A percentile compares a stretch with the other conserved stretches of the same genome.
Evolutionary conservation across 1,140 invertebrate genomes (phyloP).

Genomic region (Xylocopa sonorina): DNA sequence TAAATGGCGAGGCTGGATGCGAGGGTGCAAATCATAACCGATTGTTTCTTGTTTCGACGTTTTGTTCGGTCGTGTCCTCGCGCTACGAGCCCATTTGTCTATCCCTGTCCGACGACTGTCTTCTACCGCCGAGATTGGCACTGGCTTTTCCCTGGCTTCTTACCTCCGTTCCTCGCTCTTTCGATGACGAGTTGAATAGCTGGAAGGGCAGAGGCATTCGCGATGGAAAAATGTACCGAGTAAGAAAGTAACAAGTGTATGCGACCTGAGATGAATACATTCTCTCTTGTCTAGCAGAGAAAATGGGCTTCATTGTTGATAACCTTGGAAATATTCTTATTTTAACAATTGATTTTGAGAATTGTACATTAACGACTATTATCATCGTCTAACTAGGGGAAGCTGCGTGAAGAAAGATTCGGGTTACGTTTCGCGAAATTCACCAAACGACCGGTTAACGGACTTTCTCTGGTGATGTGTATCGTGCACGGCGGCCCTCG

Average conservation of each 20-base stretch:
- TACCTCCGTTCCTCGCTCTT: neutral
- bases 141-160: constrained; percentile 9
- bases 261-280: constrained; percentile 13
- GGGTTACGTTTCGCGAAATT: too few species aligned
- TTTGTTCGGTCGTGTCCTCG: constrained; percentile 64
- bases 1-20: constrained; percentile 15
- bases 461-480: too few species aligned
- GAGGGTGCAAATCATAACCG: constrained; percentile 66
- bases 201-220: neutral
- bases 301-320: too few species aligned
- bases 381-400: too few species aligned
- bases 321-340: too few species aligned
- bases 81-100: constrained; percentile 61
- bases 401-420: too few species aligned
- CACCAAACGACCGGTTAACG: too few species aligned
- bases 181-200: constrained; percentile 35
- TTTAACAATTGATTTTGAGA: too few species aligned
- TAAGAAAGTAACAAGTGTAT: constrained; percentile 24
- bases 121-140: constrained; percentile 35
- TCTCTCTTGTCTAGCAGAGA: too few species aligned
- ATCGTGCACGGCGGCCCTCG: too few species aligned
- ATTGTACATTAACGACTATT: too few species aligned
- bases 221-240: neutral
- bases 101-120: neutral
- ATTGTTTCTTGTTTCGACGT: constrained; percentile 68